A percentile compares a stretch with the other conserved stretches of the same genome.
These are phyloP conservation scores for Aramus guarauna DNA, from an alignment of 2,113 vertebrate genomes.

Conservation along the genomic window DNA sequence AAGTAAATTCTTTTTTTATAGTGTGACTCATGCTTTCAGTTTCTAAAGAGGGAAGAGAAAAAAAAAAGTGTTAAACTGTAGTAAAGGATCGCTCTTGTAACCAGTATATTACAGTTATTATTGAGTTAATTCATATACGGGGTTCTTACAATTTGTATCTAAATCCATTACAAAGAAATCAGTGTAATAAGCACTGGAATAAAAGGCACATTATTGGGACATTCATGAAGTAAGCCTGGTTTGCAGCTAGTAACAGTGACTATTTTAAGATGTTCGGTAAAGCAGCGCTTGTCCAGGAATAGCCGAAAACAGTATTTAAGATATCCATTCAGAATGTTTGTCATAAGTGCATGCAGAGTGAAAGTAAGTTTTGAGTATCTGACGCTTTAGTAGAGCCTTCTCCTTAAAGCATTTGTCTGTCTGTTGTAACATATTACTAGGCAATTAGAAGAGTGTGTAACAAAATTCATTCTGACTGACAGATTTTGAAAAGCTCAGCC, in stretches of 20 bases:
- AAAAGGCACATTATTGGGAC: constrained; percentile 51
- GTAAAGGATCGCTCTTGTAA: background rate
- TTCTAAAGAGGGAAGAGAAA: constrained; percentile 43
- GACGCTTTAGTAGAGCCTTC: background rate
- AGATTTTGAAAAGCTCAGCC: constrained; percentile 16
- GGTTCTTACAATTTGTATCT: constrained; percentile 25
- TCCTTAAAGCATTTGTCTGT: constrained; percentile 38
- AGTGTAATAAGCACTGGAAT: constrained; percentile 6
- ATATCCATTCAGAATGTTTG: constrained; percentile 24
- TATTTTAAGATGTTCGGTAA: constrained; percentile 61
- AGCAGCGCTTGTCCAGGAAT: constrained; percentile 53
- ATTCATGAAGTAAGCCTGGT: constrained; percentile 15
- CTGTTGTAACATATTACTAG: constrained; percentile 31
- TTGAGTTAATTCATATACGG: background rate
- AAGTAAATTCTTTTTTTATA: constrained; percentile 58
- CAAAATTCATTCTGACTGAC: constrained; percentile 45
- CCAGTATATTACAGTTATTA: background rate
- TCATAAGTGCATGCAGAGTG: constrained; percentile 47
- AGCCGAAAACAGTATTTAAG: constrained; percentile 38
- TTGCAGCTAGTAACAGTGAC: constrained; percentile 40
- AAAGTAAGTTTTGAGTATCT: constrained; percentile 23
- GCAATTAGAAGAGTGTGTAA: constrained; percentile 7
- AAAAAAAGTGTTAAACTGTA: background rate
- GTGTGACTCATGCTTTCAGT: constrained; percentile 62
- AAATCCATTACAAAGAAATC: constrained; percentile 38